Conservation (phyloP, 2,888 invertebrate species). For the Argyra leucocephala region DNA sequence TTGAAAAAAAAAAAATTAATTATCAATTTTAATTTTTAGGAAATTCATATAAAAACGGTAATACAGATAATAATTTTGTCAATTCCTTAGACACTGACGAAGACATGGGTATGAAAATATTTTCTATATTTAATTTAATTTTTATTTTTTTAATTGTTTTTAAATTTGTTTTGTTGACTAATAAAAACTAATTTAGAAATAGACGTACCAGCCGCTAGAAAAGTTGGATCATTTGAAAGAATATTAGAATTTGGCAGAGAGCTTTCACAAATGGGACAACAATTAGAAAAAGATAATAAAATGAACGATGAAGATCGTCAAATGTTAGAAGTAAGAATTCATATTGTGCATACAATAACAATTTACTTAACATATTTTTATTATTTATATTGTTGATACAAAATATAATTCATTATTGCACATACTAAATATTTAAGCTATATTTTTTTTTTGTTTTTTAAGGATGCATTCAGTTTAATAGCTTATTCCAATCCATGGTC, state of each 20-base stretch:
- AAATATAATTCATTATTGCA: not conserved
- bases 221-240: constrained; percentile 58
- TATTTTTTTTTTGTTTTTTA: constrained; percentile 30
- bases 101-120: constrained; percentile 57
- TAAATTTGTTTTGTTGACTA: constrained; percentile 9
- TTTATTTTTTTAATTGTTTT: not conserved
- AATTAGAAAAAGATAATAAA: constrained; percentile 70
- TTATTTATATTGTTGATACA: not conserved
- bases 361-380: too few relatives aligned
- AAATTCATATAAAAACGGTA: constrained; percentile 40
- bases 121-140: not conserved
- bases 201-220: constrained; percentile 39
- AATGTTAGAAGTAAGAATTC: constrained; percentile 68
- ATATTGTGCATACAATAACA: too few relatives aligned
- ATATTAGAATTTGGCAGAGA: constrained; percentile 92
- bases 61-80: constrained; percentile 35
- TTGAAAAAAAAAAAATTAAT: too few relatives aligned
- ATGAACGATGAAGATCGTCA: constrained; percentile 71
- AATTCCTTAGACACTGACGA: constrained; percentile 60
- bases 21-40: constrained; percentile 27
- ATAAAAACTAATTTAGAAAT: constrained; percentile 31
- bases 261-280: constrained; percentile 82
- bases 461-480: constrained; percentile 95
- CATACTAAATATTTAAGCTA: not conserved
- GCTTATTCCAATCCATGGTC: constrained; percentile 97